Percentiles rank a stretch among this genome's conserved stretches.
Evolutionary conservation across 1,140 invertebrate species (phyloP).

Genomic region (Battus philenor): DNA sequence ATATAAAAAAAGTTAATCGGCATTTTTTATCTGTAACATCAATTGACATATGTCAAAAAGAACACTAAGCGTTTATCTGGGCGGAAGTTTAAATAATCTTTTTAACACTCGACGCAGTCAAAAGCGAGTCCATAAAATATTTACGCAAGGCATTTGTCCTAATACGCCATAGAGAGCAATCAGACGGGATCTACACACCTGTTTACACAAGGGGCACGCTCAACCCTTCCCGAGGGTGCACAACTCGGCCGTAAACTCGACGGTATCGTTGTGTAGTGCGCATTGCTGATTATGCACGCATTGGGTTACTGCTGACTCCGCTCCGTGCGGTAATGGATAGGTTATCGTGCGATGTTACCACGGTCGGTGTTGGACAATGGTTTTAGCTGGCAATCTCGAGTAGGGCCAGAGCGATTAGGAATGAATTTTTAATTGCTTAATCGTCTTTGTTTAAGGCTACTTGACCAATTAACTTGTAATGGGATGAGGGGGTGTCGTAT

Average conservation of each 20-base stretch:
- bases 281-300: conserved; percentile 7
- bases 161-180: conserved; percentile 26
- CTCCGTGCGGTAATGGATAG: conserved; percentile 7
- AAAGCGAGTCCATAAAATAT: conserved; percentile 24
- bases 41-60: no score
- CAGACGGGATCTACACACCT: conserved; percentile 26
- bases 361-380: not conserved
- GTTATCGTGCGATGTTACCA: not conserved
- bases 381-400: conserved; percentile 1
- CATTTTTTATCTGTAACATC: no score
- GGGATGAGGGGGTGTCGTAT: no score
- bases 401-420: conserved; percentile 8
- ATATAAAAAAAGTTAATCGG: no score
- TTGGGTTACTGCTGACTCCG: not conserved
- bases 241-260: not conserved
- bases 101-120: conserved; percentile 8
- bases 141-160: conserved; percentile 25
- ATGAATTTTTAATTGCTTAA: conserved; percentile 17
- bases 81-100: no score
- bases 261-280: not conserved
- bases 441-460: conserved; percentile 10
- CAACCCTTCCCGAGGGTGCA: conserved; percentile 20
- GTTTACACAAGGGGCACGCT: conserved; percentile 26
- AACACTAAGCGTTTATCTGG: no score
- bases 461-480: conserved; percentile 16